Percentiles rank a stretch among this genome's conserved stretches.
Conservation (phyloP, 2,797 vertebrate genomes). For the Avahi laniger region DNA sequence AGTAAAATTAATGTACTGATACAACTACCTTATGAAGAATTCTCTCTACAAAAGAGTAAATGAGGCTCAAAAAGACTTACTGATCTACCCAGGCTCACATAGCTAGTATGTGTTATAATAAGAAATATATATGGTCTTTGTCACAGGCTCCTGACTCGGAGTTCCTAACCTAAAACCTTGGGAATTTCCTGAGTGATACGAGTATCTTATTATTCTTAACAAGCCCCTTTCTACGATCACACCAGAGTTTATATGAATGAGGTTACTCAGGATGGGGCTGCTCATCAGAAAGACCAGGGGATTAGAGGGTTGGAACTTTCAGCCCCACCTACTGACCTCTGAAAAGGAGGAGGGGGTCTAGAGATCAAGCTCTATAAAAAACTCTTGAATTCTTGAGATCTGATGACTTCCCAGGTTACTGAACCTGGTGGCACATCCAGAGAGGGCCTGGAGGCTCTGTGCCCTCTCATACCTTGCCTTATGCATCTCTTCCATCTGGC, state of each 20-base stretch:
- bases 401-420: not conserved
- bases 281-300: not conserved
- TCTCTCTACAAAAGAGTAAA: not conserved
- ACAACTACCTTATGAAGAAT: not conserved
- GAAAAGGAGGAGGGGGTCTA: not conserved
- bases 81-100: not conserved
- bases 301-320: not conserved
- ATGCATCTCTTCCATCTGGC: not conserved
- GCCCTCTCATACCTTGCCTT: not conserved
- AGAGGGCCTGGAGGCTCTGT: not conserved
- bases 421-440: not conserved
- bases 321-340: not conserved
- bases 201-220: not conserved
- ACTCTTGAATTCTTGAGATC: not conserved
- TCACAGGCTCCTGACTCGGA: not conserved
- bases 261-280: not conserved
- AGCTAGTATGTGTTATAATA: not conserved
- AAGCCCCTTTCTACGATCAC: not conserved
- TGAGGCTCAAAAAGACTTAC: not conserved
- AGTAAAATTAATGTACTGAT: not conserved
- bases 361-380: not conserved
- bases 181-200: not conserved
- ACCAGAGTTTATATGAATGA: not conserved
- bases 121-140: not conserved
- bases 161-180: not conserved